Base-by-base conservation (phyloP, 2,113 vertebrate genomes). In the Eptatretus burgeri region DNA sequence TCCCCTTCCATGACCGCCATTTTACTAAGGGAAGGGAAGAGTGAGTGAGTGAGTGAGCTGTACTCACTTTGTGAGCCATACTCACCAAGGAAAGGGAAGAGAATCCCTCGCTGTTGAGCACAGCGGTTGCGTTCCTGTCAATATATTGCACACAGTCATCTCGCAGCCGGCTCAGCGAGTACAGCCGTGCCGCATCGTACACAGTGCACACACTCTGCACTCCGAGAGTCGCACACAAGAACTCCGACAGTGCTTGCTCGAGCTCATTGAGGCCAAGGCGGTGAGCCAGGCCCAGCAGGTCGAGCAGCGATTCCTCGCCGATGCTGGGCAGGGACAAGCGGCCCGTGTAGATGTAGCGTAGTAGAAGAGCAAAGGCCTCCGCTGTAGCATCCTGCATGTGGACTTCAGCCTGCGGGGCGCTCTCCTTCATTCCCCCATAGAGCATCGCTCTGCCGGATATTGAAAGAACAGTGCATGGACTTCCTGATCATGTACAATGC, bases 361-460 rank as follows among this genome's bases (percentile, higher is more conserved):
- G 73, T 51, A 98, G 76, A 86, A 95, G 91, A 1, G 83, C 79
- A 74, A 98, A 98, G 9, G 91, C 86, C 68, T 95, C 91, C 1
- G 84, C 80, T 11, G 80, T 83, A 1, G 89, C 95, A 70, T 98
- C 89, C 68, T 87, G 78, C 66, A 98, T 75, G 69, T 77, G 76
- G 69, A 98, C 88, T 77, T 98, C 91, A 2, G 85, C 85, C 75
- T 93, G 83, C 1, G 86, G 82, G 69, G 79, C 82, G 63, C 88
- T 93, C 72, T 98, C 91, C 69, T 82, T 81, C 85, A 98, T 93
- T 27, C 91, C 91, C 1, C 91, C 89, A 5, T 89, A 98, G 5
- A 98, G 68, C 66, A 98, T 71, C 4, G 91, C 91, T 73, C 91
- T 98, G 50, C 1, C 69, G 7, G 27, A 41, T 41, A 41, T 41